A percentile compares a stretch with the other conserved stretches of the same genome.
These are phyloP conservation scores for Iphiclides podalirius DNA, from an alignment of 2,888 invertebrate genomes.

Conservation along the genomic window DNA sequence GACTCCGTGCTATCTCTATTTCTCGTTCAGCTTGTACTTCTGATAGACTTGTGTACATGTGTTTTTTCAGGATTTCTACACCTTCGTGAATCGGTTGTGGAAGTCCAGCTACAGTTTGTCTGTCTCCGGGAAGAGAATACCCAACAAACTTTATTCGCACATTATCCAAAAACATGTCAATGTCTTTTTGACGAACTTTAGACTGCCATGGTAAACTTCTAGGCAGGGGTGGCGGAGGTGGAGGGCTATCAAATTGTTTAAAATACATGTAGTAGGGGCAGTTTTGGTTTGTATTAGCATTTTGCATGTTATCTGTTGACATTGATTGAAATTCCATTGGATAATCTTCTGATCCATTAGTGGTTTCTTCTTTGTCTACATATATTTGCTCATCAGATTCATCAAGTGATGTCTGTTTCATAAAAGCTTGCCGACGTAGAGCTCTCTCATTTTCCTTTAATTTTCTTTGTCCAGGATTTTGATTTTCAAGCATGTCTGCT, in stretches of 20 bases:
- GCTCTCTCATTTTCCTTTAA: conserved; percentile 80
- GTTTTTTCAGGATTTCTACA: conserved; percentile 93
- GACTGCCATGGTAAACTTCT: conserved; percentile 95
- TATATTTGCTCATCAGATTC: conserved; percentile 87
- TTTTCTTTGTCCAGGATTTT: conserved; percentile 86
- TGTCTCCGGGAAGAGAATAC: conserved; percentile 92
- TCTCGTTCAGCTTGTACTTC: conserved; percentile 96
- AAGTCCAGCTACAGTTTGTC: conserved; percentile 94
- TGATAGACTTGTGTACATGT: conserved; percentile 95
- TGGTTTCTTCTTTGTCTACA: conserved; percentile 85
- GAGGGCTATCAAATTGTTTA: conserved; percentile 69
- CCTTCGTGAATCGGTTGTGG: conserved; percentile 99
- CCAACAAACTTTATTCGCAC: conserved; percentile 97
- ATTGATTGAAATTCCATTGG: conserved; percentile 81
- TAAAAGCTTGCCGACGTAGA: conserved; percentile 87
- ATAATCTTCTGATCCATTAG: conserved; percentile 81
- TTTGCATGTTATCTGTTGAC: conserved; percentile 58
- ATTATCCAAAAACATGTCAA: conserved; percentile 94
- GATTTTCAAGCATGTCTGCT: conserved; percentile 92
- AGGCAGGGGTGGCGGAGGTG: conserved; percentile 69
- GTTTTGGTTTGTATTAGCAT: conserved; percentile 55
- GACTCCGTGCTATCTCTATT: conserved; percentile 94
- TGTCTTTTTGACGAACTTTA: conserved; percentile 96
- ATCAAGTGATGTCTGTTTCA: conserved; percentile 95
- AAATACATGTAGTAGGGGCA: conserved; percentile 68